A percentile compares a stretch with the other conserved stretches of the same genome.
phyloP scores from a whole-genome alignment of 2,888 invertebrate species.

The Cecidostiba fungosa region DNA sequence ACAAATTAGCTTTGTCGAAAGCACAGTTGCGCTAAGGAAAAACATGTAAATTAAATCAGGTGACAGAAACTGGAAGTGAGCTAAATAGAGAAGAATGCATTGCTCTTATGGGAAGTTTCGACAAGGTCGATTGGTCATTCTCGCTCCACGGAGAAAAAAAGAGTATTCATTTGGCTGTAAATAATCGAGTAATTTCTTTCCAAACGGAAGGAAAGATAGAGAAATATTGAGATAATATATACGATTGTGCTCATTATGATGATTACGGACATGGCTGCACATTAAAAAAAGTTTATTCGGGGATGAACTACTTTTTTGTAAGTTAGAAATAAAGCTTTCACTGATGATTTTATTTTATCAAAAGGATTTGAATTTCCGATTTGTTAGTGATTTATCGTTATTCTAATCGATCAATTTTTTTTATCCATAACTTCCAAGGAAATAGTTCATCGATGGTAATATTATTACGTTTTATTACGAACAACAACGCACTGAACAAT shows the following conservation, averaged over 20 bases:
- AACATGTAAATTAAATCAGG: too few species aligned
- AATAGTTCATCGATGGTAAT: background rate
- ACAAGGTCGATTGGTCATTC: background rate
- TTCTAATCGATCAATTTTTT: too few species aligned
- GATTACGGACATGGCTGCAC: constrained; percentile 2
- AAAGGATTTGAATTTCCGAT: background rate
- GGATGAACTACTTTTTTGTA: constrained; percentile 25
- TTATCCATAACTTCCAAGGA: background rate
- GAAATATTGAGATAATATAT: background rate
- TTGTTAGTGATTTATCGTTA: background rate
- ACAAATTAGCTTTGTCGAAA: background rate
- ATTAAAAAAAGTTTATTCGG: constrained; percentile 32
- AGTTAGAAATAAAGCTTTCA: background rate
- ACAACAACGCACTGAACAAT: background rate
- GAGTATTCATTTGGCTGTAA: constrained; percentile 54
- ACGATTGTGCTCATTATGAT: background rate
- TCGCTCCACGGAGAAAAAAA: constrained; percentile 31
- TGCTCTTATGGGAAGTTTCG: too few species aligned
- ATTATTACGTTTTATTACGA: background rate
- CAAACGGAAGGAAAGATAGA: constrained; percentile 10
- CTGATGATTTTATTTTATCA: background rate
- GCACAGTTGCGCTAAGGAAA: too few species aligned
- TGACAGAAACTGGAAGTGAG: too few species aligned
- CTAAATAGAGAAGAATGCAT: too few species aligned
- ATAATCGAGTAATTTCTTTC: constrained; percentile 41